These are phyloP conservation scores for Desmodus rotundus DNA, from an alignment of 2,113 vertebrate genomes.

Conservation along the genomic window DNA sequence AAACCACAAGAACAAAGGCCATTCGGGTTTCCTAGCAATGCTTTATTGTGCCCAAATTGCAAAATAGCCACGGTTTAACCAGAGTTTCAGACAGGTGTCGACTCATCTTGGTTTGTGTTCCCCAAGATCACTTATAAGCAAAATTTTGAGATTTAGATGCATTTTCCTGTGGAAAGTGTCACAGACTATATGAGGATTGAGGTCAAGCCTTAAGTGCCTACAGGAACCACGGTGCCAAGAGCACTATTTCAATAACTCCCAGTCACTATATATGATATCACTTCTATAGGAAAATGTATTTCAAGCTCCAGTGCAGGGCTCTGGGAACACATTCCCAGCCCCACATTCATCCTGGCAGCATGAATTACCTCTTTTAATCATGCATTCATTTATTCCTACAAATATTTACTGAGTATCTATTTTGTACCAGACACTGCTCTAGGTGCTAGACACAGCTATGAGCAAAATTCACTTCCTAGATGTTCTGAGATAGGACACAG, in stretches of 20 bases:
- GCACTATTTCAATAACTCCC: neutral
- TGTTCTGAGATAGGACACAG: neutral
- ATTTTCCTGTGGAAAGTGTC: neutral
- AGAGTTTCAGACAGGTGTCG: conserved; percentile 13
- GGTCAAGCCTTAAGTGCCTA: neutral
- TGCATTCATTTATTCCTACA: neutral
- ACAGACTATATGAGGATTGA: neutral
- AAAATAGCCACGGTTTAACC: neutral
- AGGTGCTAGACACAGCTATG: neutral
- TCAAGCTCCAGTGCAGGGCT: neutral
- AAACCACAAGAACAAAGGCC: neutral
- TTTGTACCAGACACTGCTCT: neutral
- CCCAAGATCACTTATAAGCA: neutral
- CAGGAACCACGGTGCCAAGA: neutral
- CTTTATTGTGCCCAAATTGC: neutral
- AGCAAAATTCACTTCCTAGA: neutral
- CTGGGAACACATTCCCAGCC: neutral
- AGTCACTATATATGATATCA: neutral
- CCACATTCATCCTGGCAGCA: neutral
- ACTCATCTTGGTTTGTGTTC: neutral
- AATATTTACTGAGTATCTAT: neutral
- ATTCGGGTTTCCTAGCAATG: neutral
- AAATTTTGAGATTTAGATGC: neutral
- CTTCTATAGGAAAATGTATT: neutral
- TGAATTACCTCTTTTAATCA: neutral